Conservation (phyloP, 2,888 invertebrate genomes). For the Dicranocentrus wangi region DNA sequence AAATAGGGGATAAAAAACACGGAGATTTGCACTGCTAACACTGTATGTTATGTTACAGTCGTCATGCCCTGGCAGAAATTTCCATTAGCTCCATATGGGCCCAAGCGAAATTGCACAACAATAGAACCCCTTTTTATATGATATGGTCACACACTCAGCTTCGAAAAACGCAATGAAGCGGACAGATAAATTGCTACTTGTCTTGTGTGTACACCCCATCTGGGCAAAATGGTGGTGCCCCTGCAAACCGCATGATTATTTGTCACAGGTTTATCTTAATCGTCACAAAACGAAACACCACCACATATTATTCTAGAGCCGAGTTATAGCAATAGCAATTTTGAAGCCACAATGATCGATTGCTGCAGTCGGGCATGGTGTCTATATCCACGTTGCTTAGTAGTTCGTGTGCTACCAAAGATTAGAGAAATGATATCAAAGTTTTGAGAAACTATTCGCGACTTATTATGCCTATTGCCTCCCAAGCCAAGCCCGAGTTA, state of each 20-base stretch:
- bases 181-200: constrained; percentile 61
- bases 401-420: constrained; percentile 8
- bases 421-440: neutral
- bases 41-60: no score
- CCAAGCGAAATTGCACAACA: constrained; percentile 44
- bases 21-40: no score
- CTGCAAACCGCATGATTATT: constrained; percentile 50
- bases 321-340: constrained; percentile 11
- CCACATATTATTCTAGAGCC: neutral
- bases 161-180: constrained; percentile 31
- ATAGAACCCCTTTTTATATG: constrained; percentile 19
- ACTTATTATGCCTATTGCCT: neutral
- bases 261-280: constrained; percentile 62
- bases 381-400: neutral
- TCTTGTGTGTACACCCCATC: constrained; percentile 14
- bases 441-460: no score
- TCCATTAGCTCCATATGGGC: constrained; percentile 42
- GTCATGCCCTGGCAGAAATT: no score
- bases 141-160: no score
- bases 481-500: constrained; percentile 41
- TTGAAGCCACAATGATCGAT: constrained; percentile 49
- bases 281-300: constrained; percentile 40
- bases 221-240: constrained; percentile 41
- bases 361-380: constrained; percentile 15
- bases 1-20: no score